Evolutionary conservation across 2,113 vertebrate species (phyloP).

Genomic region (Gambusia affinis): DNA sequence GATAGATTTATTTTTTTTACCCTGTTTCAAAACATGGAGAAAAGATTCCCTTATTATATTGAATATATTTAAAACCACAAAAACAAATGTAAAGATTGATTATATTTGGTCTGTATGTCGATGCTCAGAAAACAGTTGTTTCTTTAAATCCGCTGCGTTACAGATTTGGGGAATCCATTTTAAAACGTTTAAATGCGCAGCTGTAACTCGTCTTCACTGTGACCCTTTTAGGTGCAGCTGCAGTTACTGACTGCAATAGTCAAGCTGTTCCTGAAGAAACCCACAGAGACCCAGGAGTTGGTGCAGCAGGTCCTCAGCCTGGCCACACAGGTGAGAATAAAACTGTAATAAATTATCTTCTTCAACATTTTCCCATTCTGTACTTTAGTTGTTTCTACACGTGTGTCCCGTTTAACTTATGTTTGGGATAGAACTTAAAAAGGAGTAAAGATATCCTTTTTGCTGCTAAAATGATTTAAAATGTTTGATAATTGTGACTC

Average conservation of each 20-base stretch:
- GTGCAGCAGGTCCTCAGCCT: slow-evolving; percentile 97
- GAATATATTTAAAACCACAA: not conserved
- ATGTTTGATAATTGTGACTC: too few relatives aligned
- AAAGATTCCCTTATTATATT: slow-evolving; percentile 4
- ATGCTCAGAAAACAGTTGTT: not conserved
- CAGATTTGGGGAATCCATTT: not conserved
- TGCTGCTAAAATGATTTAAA: too few relatives aligned
- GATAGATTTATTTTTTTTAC: too few relatives aligned
- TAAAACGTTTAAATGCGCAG: not conserved
- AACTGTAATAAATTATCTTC: not conserved
- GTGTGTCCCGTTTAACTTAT: not conserved
- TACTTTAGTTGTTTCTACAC: not conserved
- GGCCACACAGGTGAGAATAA: slow-evolving; percentile 91
- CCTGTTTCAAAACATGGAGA: not conserved
- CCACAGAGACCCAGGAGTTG: slow-evolving; percentile 95
- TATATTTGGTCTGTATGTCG: not conserved
- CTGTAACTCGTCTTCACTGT: not conserved
- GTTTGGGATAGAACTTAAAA: too few relatives aligned
- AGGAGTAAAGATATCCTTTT: too few relatives aligned
- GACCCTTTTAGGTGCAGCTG: slow-evolving; percentile 87
- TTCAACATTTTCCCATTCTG: not conserved
- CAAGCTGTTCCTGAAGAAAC: slow-evolving; percentile 98
- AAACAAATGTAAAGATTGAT: not conserved
- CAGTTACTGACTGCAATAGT: slow-evolving; percentile 96
- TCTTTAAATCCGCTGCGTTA: not conserved